Percentiles rank a stretch among this genome's conserved stretches.
Evolutionary conservation across 2,888 invertebrate genomes (phyloP).

Genomic region (Lasius fuliginosus): DNA sequence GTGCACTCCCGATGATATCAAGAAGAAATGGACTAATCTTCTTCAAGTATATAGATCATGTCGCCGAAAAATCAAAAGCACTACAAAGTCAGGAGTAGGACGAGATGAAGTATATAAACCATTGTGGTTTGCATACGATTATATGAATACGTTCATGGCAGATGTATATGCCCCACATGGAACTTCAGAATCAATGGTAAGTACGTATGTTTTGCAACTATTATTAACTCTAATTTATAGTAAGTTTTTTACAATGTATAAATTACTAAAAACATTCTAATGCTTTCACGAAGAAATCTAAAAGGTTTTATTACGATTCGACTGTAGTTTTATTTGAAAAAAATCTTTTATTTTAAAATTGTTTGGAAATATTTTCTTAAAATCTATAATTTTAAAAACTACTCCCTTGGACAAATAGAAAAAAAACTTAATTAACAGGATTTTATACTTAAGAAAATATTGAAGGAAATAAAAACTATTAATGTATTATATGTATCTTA

Average conservation of each 20-base stretch:
- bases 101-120: neutral
- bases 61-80: slow-evolving; percentile 1
- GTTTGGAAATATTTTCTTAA: too few relatives aligned
- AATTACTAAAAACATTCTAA: too few relatives aligned
- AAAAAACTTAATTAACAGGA: too few relatives aligned
- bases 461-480: too few relatives aligned
- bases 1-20: neutral
- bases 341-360: too few relatives aligned
- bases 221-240: neutral
- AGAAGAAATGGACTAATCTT: neutral
- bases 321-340: too few relatives aligned
- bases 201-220: neutral
- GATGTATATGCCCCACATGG: neutral
- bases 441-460: too few relatives aligned
- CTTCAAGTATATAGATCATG: slow-evolving; percentile 2
- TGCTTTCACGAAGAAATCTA: too few relatives aligned
- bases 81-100: neutral
- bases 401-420: too few relatives aligned
- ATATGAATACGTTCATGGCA: neutral
- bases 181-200: neutral
- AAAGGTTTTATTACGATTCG: too few relatives aligned
- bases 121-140: neutral
- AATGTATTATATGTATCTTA: too few relatives aligned
- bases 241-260: neutral
- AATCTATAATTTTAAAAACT: too few relatives aligned